Evolutionary conservation across 2,888 invertebrate species (phyloP).

Genomic region (Synergus umbraculus): DNA sequence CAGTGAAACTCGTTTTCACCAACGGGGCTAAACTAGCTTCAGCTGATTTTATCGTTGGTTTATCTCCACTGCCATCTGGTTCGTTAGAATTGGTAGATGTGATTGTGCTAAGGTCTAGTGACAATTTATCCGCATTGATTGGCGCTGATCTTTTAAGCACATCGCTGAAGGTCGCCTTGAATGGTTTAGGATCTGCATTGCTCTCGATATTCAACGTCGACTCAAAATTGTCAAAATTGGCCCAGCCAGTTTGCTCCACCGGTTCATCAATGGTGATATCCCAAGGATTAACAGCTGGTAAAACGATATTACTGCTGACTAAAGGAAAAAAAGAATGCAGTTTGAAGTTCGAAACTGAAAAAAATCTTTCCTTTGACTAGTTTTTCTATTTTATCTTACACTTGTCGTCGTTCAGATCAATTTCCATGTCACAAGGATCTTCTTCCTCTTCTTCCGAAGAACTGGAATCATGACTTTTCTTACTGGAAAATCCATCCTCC

Average conservation of each 20-base stretch:
- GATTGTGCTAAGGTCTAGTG: background rate
- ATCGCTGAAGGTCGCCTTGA: slow-evolving; percentile 5
- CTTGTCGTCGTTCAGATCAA: slow-evolving; percentile 78
- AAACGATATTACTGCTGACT: slow-evolving; percentile 46
- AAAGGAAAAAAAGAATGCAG: background rate
- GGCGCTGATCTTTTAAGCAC: background rate
- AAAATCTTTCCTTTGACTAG: slow-evolving; percentile 36
- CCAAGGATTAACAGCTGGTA: slow-evolving; percentile 70
- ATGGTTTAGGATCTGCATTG: slow-evolving; percentile 54
- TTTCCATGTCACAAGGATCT: slow-evolving; percentile 72
- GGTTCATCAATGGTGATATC: slow-evolving; percentile 62
- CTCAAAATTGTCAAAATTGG: slow-evolving; percentile 73
- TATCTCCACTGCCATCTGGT: background rate
- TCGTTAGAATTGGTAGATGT: slow-evolving; percentile 4
- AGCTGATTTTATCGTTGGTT: background rate
- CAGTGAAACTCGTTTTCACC: background rate
- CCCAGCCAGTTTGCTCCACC: slow-evolving; percentile 72
- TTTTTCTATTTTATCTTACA: slow-evolving; percentile 47
- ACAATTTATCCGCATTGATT: slow-evolving; percentile 14
- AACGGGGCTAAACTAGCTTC: slow-evolving; percentile 26
- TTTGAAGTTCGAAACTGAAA: slow-evolving; percentile 15
- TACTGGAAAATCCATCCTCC: background rate
- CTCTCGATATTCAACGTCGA: slow-evolving; percentile 58
- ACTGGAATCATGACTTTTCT: slow-evolving; percentile 64
- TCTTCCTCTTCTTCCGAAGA: slow-evolving; percentile 79